A percentile compares a stretch with the other conserved stretches of the same genome.
phyloP scores from a whole-genome alignment of 2,888 invertebrate species.

The Smittia sp. region DNA sequence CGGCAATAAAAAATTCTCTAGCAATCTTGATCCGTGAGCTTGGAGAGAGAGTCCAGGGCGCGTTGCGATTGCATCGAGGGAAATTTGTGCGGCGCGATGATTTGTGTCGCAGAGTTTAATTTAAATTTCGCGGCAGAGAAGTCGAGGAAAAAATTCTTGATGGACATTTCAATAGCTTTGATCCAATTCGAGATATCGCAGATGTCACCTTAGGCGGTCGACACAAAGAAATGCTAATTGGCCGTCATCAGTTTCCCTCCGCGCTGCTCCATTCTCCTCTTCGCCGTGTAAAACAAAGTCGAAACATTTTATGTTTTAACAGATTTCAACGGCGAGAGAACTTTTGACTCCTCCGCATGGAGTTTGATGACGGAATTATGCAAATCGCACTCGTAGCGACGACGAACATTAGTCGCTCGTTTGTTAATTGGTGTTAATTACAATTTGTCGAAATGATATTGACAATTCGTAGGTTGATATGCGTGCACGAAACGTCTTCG shows the following conservation, averaged over 20 bases:
- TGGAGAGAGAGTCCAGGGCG: no score
- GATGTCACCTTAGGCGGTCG: constrained; percentile 15
- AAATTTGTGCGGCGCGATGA: neutral
- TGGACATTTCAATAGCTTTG: constrained; percentile 21
- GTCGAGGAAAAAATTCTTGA: neutral
- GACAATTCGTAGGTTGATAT: neutral
- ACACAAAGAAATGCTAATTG: constrained; percentile 16
- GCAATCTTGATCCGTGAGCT: no score
- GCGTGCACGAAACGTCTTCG: neutral
- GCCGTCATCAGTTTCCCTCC: neutral
- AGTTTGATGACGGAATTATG: neutral
- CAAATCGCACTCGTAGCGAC: neutral
- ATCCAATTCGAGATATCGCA: constrained; percentile 1
- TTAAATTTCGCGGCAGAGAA: neutral
- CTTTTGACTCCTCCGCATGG: neutral
- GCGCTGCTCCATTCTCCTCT: neutral
- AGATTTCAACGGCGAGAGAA: neutral
- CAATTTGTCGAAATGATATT: neutral
- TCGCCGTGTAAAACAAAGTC: neutral
- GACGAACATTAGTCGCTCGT: neutral
- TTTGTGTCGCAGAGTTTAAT: neutral
- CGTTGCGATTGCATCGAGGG: no score
- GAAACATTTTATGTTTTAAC: neutral
- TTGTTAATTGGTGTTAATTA: neutral
- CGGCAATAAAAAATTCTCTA: no score